A percentile compares a stretch with the other conserved stretches of the same genome.
phyloP scores from a whole-genome alignment of 2,888 invertebrate species.

The Meandrusa payeni region DNA sequence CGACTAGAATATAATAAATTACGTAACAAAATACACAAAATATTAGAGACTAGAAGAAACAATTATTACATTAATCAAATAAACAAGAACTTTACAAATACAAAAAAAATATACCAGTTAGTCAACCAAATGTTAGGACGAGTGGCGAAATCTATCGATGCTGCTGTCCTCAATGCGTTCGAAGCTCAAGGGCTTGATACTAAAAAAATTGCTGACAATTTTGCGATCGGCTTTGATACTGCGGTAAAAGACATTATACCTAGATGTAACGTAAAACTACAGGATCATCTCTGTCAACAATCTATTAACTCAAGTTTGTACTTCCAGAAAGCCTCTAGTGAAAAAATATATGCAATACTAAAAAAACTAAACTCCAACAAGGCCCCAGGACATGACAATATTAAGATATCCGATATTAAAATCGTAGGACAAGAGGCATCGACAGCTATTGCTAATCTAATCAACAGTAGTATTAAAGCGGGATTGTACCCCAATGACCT shows the following conservation, averaged over 20 bases:
- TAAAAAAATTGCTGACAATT: constrained; percentile 14
- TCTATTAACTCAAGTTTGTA: constrained; percentile 4
- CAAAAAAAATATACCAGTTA: constrained; percentile 18
- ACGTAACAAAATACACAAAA: constrained; percentile 9
- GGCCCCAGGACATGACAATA: constrained; percentile 25
- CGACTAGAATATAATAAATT: constrained; percentile 23
- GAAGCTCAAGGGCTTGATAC: constrained; percentile 14
- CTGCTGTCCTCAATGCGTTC: constrained; percentile 15
- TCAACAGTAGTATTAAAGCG: too few relatives aligned
- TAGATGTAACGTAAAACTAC: constrained; percentile 9
- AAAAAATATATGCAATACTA: constrained; percentile 21
- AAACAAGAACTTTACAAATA: constrained; percentile 19
- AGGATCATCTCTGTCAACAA: constrained; percentile 3
- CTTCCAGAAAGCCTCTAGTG: constrained; percentile 14
- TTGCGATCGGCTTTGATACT: constrained; percentile 15
- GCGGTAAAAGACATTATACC: constrained; percentile 17
- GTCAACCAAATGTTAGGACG: constrained; percentile 23
- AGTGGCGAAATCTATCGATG: constrained; percentile 17
- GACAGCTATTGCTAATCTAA: constrained; percentile 25
- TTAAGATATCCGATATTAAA: constrained; percentile 25
- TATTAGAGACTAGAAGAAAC: constrained; percentile 5
- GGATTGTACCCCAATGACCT: constrained; percentile 28
- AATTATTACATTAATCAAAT: constrained; percentile 13
- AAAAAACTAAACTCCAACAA: constrained; percentile 26
- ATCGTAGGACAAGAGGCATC: constrained; percentile 10